These are phyloP conservation scores for Geotrupes spiniger DNA, from an alignment of 2,888 invertebrate species.

Conservation along the genomic window DNA sequence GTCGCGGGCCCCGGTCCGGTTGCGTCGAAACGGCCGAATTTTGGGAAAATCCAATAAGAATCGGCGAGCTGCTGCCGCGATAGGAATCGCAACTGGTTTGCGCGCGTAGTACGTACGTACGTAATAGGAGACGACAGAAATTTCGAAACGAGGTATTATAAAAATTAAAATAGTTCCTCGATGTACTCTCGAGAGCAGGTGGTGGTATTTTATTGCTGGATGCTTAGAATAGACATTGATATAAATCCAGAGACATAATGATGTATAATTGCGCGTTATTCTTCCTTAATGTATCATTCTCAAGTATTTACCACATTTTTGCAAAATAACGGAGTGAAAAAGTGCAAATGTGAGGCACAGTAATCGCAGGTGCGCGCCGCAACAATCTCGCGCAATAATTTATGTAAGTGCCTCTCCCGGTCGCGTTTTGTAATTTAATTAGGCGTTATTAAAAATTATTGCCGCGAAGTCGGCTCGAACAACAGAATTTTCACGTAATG, in stretches of 20 bases:
- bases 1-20: constrained; percentile 26
- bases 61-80: background rate
- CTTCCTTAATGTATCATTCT: constrained; percentile 41
- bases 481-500: constrained; percentile 12
- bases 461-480: constrained; percentile 10
- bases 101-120: too few species aligned
- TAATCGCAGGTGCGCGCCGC: constrained; percentile 36
- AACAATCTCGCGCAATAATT: constrained; percentile 28
- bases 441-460: constrained; percentile 13
- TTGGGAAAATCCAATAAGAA: constrained; percentile 4
- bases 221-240: constrained; percentile 37
- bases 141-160: background rate
- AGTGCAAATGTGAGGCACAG: constrained; percentile 20
- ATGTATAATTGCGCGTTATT: constrained; percentile 43
- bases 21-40: constrained; percentile 24
- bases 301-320: constrained; percentile 46
- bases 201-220: constrained; percentile 39
- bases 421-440: constrained; percentile 23
- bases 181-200: constrained; percentile 26
- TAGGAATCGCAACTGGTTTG: too few species aligned
- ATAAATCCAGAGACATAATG: constrained; percentile 41
- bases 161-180: constrained; percentile 17
- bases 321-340: constrained; percentile 38
- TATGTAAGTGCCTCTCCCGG: constrained; percentile 29
- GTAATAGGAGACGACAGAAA: too few species aligned